phyloP scores from a whole-genome alignment of 2,797 vertebrate species.

The Perodicticus potto region DNA sequence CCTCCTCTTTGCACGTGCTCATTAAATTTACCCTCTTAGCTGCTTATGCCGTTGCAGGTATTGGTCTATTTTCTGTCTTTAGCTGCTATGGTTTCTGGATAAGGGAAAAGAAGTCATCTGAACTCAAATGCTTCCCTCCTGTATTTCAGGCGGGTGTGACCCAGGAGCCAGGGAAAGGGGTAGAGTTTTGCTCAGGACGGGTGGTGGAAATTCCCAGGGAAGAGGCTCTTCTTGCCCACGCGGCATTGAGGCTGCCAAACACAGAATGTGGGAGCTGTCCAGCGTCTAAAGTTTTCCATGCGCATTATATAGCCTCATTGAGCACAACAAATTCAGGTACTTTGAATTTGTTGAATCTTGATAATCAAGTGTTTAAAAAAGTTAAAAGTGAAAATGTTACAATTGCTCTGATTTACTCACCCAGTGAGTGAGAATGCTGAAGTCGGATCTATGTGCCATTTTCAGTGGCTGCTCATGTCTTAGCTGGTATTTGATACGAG shows the following conservation, averaged over 20 bases:
- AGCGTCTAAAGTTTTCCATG: background rate
- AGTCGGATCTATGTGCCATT: background rate
- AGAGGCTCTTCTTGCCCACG: background rate
- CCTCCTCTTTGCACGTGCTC: background rate
- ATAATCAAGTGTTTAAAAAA: background rate
- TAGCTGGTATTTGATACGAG: background rate
- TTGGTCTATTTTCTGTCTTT: background rate
- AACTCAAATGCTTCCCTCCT: background rate
- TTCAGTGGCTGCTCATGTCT: background rate
- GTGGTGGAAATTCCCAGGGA: background rate
- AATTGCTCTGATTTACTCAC: too few species aligned
- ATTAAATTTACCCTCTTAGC: background rate
- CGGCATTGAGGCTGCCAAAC: background rate
- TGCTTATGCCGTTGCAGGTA: background rate
- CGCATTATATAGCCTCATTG: background rate
- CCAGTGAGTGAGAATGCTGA: background rate
- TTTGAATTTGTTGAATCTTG: background rate
- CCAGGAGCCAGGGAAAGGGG: background rate
- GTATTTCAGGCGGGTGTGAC: background rate
- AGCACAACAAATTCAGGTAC: background rate
- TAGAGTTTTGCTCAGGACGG: background rate
- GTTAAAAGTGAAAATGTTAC: background rate
- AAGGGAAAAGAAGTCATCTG: background rate
- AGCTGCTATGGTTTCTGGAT: background rate
- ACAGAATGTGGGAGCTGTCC: background rate